phyloP scores from a whole-genome alignment of 2,797 vertebrate species.

The Erithacus rubecula region DNA sequence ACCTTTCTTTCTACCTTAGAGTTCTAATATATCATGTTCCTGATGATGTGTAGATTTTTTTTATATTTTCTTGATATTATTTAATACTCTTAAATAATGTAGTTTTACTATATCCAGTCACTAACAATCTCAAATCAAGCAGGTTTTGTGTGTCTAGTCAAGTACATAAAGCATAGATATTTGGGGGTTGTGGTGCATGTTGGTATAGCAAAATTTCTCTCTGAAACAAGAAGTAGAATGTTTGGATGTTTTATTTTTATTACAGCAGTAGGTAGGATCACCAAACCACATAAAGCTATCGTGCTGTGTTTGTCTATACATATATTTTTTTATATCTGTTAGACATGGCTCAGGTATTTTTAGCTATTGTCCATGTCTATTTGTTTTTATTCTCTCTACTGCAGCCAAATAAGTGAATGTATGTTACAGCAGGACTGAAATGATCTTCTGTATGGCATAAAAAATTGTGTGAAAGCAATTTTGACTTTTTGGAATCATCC shows the following conservation, averaged over 20 bases:
- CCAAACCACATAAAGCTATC: background rate
- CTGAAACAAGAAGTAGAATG: background rate
- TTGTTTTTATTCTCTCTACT: background rate
- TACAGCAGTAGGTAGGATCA: background rate
- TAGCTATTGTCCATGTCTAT: fast-evolving
- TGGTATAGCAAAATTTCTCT: background rate
- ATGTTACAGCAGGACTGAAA: background rate
- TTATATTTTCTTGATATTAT: background rate
- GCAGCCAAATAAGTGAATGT: background rate
- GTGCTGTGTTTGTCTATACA: background rate
- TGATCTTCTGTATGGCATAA: background rate
- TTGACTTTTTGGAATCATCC: background rate
- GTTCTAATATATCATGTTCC: background rate
- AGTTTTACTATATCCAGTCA: background rate
- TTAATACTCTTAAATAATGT: background rate
- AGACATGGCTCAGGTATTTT: background rate
- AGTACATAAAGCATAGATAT: background rate
- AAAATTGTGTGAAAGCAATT: background rate
- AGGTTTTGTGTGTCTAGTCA: background rate
- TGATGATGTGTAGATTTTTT: background rate
- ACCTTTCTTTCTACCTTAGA: background rate
- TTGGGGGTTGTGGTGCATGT: background rate
- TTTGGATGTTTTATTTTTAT: background rate
- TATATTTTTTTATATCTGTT: background rate
- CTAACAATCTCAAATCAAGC: background rate